phyloP scores from a whole-genome alignment of 2,888 invertebrate species.

The Teleogryllus oceanicus region DNA sequence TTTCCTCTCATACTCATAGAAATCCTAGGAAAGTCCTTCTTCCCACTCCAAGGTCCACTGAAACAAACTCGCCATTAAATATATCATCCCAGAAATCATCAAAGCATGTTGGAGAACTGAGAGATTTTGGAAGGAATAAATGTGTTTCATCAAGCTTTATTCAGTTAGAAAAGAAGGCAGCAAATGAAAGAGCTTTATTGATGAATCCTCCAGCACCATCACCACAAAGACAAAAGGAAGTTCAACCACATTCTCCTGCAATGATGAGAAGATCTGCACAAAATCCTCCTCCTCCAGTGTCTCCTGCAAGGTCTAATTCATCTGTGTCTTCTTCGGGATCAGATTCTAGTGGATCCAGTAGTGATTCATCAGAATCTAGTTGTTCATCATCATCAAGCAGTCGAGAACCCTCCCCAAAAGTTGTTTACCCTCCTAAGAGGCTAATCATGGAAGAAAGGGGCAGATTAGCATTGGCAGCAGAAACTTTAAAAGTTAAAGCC shows the following conservation, averaged over 20 bases:
- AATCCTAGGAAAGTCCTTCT: slow-evolving; percentile 31
- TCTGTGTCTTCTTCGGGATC: slow-evolving; percentile 46
- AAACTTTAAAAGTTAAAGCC: slow-evolving; percentile 50
- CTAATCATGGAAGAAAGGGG: slow-evolving; percentile 43
- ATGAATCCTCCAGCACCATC: slow-evolving; percentile 74
- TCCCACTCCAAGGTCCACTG: slow-evolving; percentile 24
- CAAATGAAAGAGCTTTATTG: slow-evolving; percentile 60
- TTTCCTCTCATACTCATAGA: slow-evolving; percentile 30
- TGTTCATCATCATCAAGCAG: slow-evolving; percentile 53
- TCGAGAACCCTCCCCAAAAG: slow-evolving; percentile 45
- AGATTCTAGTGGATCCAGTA: slow-evolving; percentile 50
- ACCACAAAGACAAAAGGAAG: slow-evolving; percentile 46
- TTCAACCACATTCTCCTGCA: slow-evolving; percentile 41
- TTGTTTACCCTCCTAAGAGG: slow-evolving; percentile 40
- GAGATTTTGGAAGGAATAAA: slow-evolving; percentile 27
- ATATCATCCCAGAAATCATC: slow-evolving; percentile 21
- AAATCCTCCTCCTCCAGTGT: slow-evolving; percentile 56
- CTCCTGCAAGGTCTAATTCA: slow-evolving; percentile 40
- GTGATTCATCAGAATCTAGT: slow-evolving; percentile 55
- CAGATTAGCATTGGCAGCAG: slow-evolving; percentile 41
- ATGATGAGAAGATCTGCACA: slow-evolving; percentile 56
- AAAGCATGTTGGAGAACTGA: slow-evolving; percentile 22
- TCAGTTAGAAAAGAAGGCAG: slow-evolving; percentile 46
- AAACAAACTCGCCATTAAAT: not conserved
- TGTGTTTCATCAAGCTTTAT: slow-evolving; percentile 26